phyloP scores from a whole-genome alignment of 2,113 vertebrate species.

The Oncorhynchus tshawytscha region DNA sequence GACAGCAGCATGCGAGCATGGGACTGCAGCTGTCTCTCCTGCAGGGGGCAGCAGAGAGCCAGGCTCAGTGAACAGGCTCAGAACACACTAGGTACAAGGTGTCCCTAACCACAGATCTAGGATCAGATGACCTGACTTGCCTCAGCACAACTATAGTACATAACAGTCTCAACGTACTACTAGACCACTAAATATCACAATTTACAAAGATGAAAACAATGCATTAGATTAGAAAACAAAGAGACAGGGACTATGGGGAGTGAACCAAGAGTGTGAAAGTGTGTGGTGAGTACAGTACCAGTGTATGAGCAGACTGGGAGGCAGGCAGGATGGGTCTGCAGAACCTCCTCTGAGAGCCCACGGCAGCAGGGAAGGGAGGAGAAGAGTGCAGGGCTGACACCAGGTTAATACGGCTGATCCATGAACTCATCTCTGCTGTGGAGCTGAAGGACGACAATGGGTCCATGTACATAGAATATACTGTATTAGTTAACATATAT shows the following conservation, averaged over 20 bases:
- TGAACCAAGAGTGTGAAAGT: constrained; percentile 67
- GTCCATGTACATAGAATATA: not conserved
- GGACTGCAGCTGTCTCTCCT: constrained; percentile 85
- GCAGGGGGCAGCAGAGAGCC: constrained; percentile 1
- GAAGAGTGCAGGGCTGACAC: constrained; percentile 85
- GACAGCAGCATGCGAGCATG: constrained; percentile 79
- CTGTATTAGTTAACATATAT: constrained; percentile 44
- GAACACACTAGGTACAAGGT: not conserved
- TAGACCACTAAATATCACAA: no score
- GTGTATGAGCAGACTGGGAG: constrained; percentile 67
- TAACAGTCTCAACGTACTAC: not conserved
- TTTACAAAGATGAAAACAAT: not conserved
- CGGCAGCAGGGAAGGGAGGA: constrained; percentile 85
- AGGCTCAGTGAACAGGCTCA: constrained; percentile 2
- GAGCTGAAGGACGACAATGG: constrained; percentile 64
- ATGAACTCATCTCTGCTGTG: constrained; percentile 84
- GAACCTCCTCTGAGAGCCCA: constrained; percentile 86
- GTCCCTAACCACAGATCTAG: not conserved
- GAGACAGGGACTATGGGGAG: not conserved
- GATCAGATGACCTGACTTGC: not conserved
- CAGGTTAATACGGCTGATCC: constrained; percentile 88
- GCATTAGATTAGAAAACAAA: constrained; percentile 46
- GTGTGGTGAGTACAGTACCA: constrained; percentile 40
- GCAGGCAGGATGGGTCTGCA: constrained; percentile 83
- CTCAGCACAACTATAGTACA: not conserved